phyloP scores from a whole-genome alignment of 2,113 vertebrate genomes.

The Emydocephalus ijimae region DNA sequence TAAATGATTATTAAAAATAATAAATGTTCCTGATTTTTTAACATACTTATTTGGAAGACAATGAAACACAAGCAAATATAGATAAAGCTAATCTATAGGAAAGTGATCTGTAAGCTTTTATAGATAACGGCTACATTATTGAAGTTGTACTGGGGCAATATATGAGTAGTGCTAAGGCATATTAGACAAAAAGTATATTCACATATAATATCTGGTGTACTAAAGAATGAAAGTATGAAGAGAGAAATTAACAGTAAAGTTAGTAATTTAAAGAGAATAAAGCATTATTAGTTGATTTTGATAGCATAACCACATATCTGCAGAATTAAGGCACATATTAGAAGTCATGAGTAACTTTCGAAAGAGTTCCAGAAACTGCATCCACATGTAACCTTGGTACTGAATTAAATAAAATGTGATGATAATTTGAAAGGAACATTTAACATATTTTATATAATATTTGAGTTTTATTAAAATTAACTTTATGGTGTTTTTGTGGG shows the following conservation, averaged over 20 bases:
- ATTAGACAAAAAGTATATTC: not conserved
- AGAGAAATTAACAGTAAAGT: not conserved
- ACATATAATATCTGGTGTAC: not conserved
- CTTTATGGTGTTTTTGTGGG: not conserved
- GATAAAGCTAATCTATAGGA: not conserved
- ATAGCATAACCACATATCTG: not conserved
- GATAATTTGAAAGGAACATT: not conserved
- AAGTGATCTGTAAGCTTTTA: not conserved
- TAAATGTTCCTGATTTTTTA: not conserved
- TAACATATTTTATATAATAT: not conserved
- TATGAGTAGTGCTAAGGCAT: not conserved
- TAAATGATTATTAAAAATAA: not conserved
- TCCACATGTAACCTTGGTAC: not conserved
- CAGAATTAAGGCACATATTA: not conserved
- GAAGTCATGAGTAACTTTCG: not conserved
- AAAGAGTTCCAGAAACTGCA: not conserved
- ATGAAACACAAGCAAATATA: not conserved
- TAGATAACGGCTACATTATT: not conserved
- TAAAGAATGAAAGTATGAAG: not conserved
- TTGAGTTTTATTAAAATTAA: not conserved
- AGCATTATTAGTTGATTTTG: not conserved
- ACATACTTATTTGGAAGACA: not conserved
- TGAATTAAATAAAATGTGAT: not conserved
- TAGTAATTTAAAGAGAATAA: not conserved
- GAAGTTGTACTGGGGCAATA: not conserved